Conservation (phyloP, 2,888 invertebrate species). For the Rapana venosa region DNA sequence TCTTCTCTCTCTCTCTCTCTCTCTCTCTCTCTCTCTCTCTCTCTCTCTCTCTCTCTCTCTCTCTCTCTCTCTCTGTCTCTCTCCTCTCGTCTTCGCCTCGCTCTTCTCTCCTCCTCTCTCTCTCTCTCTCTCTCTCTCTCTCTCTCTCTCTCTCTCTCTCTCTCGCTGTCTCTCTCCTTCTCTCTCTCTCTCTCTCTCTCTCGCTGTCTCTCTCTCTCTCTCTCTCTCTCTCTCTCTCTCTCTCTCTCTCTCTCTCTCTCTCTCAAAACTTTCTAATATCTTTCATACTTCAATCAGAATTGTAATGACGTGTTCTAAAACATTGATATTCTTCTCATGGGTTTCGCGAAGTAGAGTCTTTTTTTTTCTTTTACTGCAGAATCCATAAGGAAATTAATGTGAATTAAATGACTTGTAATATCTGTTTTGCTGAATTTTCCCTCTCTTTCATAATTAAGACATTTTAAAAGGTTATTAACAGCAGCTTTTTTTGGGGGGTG, state of each 20-base stretch:
- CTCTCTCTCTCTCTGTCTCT: not conserved
- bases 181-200: not conserved
- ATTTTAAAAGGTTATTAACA: too few species aligned
- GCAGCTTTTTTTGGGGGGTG: too few species aligned
- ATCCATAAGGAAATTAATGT: too few species aligned
- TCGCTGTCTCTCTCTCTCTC: not conserved
- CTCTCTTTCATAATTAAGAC: too few species aligned
- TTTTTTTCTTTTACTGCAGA: too few species aligned
- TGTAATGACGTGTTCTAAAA: too few species aligned
- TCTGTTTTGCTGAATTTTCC: too few species aligned
- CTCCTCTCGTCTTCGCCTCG: not conserved
- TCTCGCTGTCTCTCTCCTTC: not conserved
- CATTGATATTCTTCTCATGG: too few species aligned
- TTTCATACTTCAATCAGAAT: not conserved
- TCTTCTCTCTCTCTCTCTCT: not conserved
- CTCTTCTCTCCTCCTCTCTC: not conserved
- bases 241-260: not conserved
- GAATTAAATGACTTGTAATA: too few species aligned
- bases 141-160: too few species aligned
- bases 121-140: too few species aligned
- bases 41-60: not conserved
- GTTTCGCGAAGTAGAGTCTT: too few species aligned
- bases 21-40: not conserved
- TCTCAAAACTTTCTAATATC: not conserved
- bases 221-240: not conserved